phyloP scores from a whole-genome alignment of 2,797 vertebrate genomes.

The Mareca strepera region DNA sequence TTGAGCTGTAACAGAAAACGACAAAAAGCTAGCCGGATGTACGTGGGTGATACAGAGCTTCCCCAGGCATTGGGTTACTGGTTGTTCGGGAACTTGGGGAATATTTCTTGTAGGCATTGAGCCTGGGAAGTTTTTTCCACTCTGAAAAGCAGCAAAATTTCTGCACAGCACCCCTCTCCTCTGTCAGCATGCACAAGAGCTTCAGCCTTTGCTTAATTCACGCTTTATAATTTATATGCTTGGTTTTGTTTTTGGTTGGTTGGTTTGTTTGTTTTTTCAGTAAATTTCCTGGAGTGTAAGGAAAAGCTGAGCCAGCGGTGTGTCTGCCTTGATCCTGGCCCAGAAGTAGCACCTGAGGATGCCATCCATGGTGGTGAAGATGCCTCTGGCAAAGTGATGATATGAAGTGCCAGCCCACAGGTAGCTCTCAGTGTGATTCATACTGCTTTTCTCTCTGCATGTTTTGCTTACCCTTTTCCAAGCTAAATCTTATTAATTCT shows the following conservation, averaged over 20 bases:
- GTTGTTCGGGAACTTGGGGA: neutral
- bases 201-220: neutral
- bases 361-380: rapidly evolving
- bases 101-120: neutral
- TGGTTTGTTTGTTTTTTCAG: neutral
- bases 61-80: neutral
- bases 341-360: neutral
- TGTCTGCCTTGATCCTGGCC: neutral
- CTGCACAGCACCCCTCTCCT: neutral
- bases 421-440: neutral
- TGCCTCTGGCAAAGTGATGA: neutral
- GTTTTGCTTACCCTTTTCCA: neutral
- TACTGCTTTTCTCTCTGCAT: neutral
- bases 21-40: neutral
- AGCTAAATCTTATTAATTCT: neutral
- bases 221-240: rapidly evolving
- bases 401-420: rapidly evolving
- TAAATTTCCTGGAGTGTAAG: neutral
- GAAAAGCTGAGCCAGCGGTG: neutral
- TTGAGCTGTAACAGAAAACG: neutral
- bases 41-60: rapidly evolving
- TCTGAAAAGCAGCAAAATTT: neutral
- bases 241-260: too few relatives aligned
- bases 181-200: neutral
- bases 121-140: neutral